Percentiles rank a stretch among this genome's conserved stretches.
phyloP scores from a whole-genome alignment of 1,140 invertebrate genomes.

The Hycleus phaleratus region DNA sequence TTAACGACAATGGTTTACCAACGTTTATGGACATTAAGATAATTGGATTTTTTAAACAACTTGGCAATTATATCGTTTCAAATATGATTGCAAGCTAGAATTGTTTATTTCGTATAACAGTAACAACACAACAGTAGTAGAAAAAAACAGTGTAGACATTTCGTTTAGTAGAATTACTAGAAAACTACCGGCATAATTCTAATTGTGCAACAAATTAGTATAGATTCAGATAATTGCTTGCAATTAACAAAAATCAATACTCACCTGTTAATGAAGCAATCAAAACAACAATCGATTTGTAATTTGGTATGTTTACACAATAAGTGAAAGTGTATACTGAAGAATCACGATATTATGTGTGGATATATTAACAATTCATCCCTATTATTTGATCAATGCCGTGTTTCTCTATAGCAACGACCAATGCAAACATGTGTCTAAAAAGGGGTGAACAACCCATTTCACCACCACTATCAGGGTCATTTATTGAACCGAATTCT shows the following conservation, averaged over 20 bases:
- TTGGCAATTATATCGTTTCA: constrained; percentile 1
- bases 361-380: constrained; percentile 20
- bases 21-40: constrained; percentile 23
- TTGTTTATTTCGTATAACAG: too few relatives aligned
- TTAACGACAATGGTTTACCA: constrained; percentile 43
- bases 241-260: too few relatives aligned
- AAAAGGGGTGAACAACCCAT: constrained; percentile 25
- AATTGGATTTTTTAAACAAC: background rate
- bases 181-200: too few relatives aligned
- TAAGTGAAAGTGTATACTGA: constrained; percentile 16
- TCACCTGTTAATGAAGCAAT: too few relatives aligned
- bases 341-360: constrained; percentile 18
- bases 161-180: too few relatives aligned
- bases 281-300: too few relatives aligned
- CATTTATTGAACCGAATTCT: too few relatives aligned
- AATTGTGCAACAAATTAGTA: too few relatives aligned
- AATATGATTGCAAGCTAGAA: constrained; percentile 9
- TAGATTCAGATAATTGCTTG: too few relatives aligned
- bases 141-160: constrained; percentile 10
- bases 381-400: constrained; percentile 29
- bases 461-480: background rate
- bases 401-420: constrained; percentile 19
- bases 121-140: background rate
- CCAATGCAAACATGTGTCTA: constrained; percentile 25
- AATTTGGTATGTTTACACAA: background rate